A percentile compares a stretch with the other conserved stretches of the same genome.
Evolutionary conservation across 2,888 invertebrate genomes (phyloP).

Genomic region (Lumbricus terrestris): DNA sequence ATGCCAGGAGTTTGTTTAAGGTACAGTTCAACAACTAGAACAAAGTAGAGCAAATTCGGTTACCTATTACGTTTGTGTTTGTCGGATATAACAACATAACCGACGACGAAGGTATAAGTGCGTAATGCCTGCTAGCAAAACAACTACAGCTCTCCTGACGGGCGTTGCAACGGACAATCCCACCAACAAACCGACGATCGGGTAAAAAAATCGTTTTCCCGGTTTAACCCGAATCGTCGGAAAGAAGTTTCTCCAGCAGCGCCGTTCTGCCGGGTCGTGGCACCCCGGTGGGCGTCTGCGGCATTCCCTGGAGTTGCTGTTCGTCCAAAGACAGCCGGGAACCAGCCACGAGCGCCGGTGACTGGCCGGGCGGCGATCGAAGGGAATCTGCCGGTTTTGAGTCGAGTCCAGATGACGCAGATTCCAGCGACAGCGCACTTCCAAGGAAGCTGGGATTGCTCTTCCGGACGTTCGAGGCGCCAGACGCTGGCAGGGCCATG

Average conservation of each 20-base stretch:
- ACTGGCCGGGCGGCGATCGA: background rate
- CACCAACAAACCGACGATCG: background rate
- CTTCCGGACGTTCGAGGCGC: background rate
- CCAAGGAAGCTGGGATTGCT: background rate
- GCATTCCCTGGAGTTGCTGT: background rate
- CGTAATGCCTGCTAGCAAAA: background rate
- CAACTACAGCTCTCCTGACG: background rate
- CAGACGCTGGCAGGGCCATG: background rate
- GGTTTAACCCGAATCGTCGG: background rate
- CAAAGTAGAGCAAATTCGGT: background rate
- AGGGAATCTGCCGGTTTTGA: background rate
- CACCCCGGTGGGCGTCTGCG: background rate
- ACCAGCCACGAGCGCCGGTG: background rate
- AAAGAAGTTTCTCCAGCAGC: conserved; percentile 10
- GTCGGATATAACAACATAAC: background rate
- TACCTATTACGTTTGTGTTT: background rate
- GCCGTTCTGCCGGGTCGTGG: background rate
- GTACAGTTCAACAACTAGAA: background rate
- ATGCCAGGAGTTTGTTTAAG: background rate
- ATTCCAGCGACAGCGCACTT: background rate
- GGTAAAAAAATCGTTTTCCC: background rate
- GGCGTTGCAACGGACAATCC: background rate
- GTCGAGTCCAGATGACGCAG: background rate
- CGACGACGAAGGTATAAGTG: background rate
- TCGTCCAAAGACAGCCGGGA: background rate